phyloP scores from a whole-genome alignment of 2,797 vertebrate species.

The Pampus argenteus region DNA sequence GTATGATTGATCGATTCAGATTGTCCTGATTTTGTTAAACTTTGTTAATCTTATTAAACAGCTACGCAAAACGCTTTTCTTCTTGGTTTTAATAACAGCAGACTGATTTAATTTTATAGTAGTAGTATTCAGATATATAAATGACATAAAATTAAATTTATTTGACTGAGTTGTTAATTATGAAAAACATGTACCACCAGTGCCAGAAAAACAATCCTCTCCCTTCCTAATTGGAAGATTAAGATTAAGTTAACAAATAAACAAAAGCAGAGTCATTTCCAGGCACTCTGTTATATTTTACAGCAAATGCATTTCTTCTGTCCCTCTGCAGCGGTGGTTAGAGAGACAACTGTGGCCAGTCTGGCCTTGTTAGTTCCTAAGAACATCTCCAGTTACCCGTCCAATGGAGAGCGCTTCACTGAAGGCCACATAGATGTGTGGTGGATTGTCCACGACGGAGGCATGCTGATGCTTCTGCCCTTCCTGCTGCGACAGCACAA shows the following conservation, averaged over 20 bases:
- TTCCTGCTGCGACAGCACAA: constrained; percentile 98
- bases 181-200: too few species aligned
- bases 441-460: constrained; percentile 99
- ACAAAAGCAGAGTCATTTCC: neutral
- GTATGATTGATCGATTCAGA: neutral
- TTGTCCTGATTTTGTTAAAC: neutral
- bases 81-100: neutral
- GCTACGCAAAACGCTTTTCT: too few species aligned
- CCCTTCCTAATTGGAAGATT: neutral
- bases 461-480: constrained; percentile 98
- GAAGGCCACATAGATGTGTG: constrained; percentile 98
- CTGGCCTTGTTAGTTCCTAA: constrained; percentile 96
- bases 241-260: neutral
- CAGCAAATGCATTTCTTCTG: neutral
- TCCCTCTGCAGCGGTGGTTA: constrained; percentile 87
- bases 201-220: neutral
- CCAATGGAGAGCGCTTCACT: constrained; percentile 95
- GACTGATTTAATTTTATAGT: neutral
- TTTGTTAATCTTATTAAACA: neutral
- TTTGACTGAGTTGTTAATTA: too few species aligned
- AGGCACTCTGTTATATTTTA: neutral
- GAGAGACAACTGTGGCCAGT: constrained; percentile 94
- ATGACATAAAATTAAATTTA: too few species aligned
- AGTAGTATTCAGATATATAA: too few species aligned
- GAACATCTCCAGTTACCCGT: constrained; percentile 94